Conservation (phyloP, 2,113 vertebrate genomes). For the Cyanistes caeruleus region DNA sequence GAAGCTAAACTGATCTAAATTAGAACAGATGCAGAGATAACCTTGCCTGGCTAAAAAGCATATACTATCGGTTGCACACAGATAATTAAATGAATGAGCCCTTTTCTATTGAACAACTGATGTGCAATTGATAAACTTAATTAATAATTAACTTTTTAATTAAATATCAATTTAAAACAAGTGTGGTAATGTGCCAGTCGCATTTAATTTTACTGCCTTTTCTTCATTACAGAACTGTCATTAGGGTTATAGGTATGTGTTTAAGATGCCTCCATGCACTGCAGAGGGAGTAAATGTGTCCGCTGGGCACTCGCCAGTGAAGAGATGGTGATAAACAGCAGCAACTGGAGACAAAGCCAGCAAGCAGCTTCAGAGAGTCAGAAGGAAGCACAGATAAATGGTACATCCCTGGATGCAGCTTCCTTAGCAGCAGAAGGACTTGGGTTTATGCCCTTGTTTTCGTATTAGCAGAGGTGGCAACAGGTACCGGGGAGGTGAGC, state of each 20-base stretch:
- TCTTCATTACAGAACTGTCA: slow-evolving; percentile 28
- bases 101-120: slow-evolving; percentile 82
- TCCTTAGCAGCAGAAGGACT: neutral
- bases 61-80: slow-evolving; percentile 75
- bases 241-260: slow-evolving; percentile 56
- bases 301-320: slow-evolving; percentile 6
- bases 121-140: slow-evolving; percentile 79
- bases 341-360: neutral
- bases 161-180: slow-evolving; percentile 82
- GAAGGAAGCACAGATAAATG: neutral
- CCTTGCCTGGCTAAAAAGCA: slow-evolving; percentile 80
- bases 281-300: slow-evolving; percentile 49
- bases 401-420: neutral
- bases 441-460: neutral
- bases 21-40: slow-evolving; percentile 82
- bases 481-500: neutral
- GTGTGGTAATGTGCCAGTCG: slow-evolving; percentile 71
- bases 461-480: rapidly evolving
- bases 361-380: neutral
- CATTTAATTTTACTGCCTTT: slow-evolving; percentile 68
- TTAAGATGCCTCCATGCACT: slow-evolving; percentile 43
- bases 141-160: slow-evolving; percentile 90
- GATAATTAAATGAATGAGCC: slow-evolving; percentile 83
- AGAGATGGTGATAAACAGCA: slow-evolving; percentile 7
- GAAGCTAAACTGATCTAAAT: slow-evolving; percentile 73